Conservation (phyloP, 2,797 vertebrate genomes). For the Rhynchonycteris naso region DNA sequence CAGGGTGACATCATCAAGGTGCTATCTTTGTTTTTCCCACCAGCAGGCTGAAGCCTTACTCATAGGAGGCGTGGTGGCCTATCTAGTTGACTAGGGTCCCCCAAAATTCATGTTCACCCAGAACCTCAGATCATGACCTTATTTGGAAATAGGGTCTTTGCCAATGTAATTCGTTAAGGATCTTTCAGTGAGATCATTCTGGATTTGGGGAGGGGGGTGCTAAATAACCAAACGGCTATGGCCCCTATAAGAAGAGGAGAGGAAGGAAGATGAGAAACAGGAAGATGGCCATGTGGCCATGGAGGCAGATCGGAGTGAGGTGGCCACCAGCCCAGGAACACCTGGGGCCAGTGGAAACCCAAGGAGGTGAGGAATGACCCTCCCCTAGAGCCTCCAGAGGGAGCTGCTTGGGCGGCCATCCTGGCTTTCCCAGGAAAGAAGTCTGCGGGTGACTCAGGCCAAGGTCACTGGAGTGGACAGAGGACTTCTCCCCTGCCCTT, state of each 20-base stretch:
- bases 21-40: not conserved
- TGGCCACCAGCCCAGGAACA: fast-evolving
- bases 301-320: not conserved
- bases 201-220: not conserved
- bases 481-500: not conserved
- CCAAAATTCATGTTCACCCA: not conserved
- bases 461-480: not conserved
- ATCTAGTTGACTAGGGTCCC: not conserved
- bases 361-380: not conserved
- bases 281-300: too few relatives aligned
- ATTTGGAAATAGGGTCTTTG: not conserved
- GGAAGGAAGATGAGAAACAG: not conserved
- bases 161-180: not conserved
- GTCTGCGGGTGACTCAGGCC: not conserved
- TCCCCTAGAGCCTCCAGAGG: not conserved
- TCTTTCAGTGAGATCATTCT: not conserved
- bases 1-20: not conserved
- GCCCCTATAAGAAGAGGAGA: not conserved
- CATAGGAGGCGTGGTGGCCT: not conserved
- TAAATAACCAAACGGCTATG: not conserved
- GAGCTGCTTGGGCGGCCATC: not conserved
- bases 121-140: not conserved
- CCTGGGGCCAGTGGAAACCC: not conserved
- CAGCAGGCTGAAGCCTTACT: not conserved
- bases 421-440: not conserved